Evolutionary conservation across 2,888 invertebrate genomes (phyloP), one percentile per base, ranked within the genome.

Genomic region (Anticlea derivata): DNA sequence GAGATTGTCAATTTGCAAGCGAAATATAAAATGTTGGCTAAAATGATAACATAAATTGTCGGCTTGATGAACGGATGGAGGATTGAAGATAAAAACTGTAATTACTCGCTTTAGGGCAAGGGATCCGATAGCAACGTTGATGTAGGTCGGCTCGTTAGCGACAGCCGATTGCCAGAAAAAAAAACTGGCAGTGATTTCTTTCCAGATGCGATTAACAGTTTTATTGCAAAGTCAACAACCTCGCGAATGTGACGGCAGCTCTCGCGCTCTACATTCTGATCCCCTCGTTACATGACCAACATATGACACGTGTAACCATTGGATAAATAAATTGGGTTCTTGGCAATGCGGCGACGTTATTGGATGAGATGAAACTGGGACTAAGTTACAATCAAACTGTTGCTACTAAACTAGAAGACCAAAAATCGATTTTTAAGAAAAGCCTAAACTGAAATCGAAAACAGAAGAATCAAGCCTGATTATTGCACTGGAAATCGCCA

Each of bases 211-310:
- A 65, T 65, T 66, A 48, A 61, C 61, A 61, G 59, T 66, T 66
- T 75, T 80, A 82, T 81, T 79, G 69, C 66, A 69, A 70, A 68
- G 81, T 79, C 80, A 80, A 78, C 66, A 73, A 80, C 80, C 81
- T 72, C 71, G 71, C 67, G 54, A 72, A 72, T 69, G 41, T 51
- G 54, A 39, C 53, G 5, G 13, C 29, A 8, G 64, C 65, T 48
- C 39, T 60, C 51, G 26, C 71, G 77, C 55, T 72, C 70, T 52
- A 78, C 68, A 71, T 78, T 73, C 74, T 64, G 66, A 68, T 66
- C 56, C 63, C 65, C 65, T 60, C 59, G 65, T 62, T 71, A 61
- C 65, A 61, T 66, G 68, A 70, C 65, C 60, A 63, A 52, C 58
- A 52, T 43, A 33, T 38, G 62, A 63, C 73, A 71, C 70, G 73